These are phyloP conservation scores for Metridium senile DNA, from an alignment of 92 coral and sea anemone genomes.

Conservation along the genomic window DNA sequence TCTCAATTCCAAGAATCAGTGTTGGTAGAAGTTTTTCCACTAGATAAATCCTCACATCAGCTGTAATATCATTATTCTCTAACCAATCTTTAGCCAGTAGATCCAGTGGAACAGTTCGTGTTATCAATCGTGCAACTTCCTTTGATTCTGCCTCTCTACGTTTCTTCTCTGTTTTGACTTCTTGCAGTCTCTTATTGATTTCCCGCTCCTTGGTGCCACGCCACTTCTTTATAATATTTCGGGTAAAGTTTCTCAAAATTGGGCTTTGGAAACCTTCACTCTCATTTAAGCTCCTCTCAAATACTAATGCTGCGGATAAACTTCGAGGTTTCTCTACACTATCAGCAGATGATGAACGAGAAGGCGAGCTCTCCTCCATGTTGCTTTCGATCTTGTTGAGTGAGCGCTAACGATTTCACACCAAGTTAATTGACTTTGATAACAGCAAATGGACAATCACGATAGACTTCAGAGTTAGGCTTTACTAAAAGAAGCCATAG, in stretches of 20 bases:
- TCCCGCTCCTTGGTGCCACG: conserved; percentile 72
- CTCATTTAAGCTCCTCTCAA: conserved; percentile 52
- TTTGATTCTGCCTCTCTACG: conserved; percentile 73
- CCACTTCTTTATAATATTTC: conserved; percentile 81
- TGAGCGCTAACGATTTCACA: conserved; percentile 32
- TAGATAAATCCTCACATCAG: conserved; percentile 83
- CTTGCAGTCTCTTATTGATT: conserved; percentile 74
- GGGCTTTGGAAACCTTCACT: conserved; percentile 75
- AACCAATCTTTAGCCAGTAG: conserved; percentile 93
- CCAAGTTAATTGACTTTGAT: conserved; percentile 26
- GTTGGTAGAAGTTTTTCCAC: conserved; percentile 87
- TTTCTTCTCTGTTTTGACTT: conserved; percentile 73
- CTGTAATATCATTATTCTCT: conserved; percentile 70
- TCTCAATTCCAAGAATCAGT: conserved; percentile 91
- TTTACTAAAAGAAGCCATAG: not conserved
- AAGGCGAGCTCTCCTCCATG: no score
- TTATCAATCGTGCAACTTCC: conserved; percentile 72
- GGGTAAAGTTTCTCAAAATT: conserved; percentile 65
- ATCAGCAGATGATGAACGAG: conserved; percentile 19
- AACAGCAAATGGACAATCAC: conserved; percentile 13
- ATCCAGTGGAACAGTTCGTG: conserved; percentile 85
- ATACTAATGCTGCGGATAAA: conserved; percentile 68
- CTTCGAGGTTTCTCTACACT: conserved; percentile 33
- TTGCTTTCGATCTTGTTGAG: no score
- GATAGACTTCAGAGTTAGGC: not conserved